Evolutionary conservation across 2,113 vertebrate genomes (phyloP), one percentile per base, ranked within the genome.

Genomic region (Equus quagga): DNA sequence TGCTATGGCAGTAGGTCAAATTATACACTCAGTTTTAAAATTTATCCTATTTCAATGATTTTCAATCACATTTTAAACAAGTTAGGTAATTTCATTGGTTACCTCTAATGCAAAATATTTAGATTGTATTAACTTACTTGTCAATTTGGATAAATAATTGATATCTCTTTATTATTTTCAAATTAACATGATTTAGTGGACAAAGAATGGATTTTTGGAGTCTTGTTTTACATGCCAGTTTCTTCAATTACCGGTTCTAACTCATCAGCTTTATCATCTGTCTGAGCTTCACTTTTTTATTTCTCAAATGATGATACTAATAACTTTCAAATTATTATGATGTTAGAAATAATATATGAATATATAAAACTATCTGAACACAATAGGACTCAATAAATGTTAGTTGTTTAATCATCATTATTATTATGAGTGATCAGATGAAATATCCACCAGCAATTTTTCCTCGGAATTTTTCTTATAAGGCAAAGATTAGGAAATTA

Each of bases 401-500:
- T 54, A 36, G 31, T 24, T 44, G 24, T 80, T 44, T 75, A 36
- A 58, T 95, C 28, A 31, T 87, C 23, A 41, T 73, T 33, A 64
- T 73, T 58, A 36, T 46, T 93, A 49, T 76, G 87, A 75, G 46
- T 14, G 26, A 96, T 80, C 69, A 94, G 44, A 89, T 54, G 75
- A 82, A 72, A 44, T 73, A 73, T 26, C 6, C 7, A 80, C 23
- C 81, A 58, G 12, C 33, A 95, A n/a, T 56, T 44, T 56, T 96
- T 91, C 26, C 56, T 89, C 67, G 58, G 26, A 41, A 46, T n/a
- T 96, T 97, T 95, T 91, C 54, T 64, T 26, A n/a, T 49, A 64
- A 92, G 75, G 46, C 58, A 85, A 84, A 97, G 17, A 28, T 93
- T 89, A 80, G 65, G 21, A 95, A 90, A 78, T 92, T 54, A 89